A percentile compares a stretch with the other conserved stretches of the same genome.
Evolutionary conservation across 2,888 invertebrate genomes (phyloP).

Genomic region (Ceratothoa steindachneri): DNA sequence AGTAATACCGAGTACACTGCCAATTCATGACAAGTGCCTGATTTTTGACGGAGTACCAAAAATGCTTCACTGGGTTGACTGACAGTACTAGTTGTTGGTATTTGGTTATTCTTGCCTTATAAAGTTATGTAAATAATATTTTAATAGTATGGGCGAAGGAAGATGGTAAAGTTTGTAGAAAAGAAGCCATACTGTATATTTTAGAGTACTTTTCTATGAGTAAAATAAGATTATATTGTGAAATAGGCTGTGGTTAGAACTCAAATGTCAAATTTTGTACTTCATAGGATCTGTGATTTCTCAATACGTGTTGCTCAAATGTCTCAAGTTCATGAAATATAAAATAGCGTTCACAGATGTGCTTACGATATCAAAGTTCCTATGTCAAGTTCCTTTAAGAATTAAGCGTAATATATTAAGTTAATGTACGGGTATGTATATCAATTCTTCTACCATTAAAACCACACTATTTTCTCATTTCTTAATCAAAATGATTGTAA

Average conservation of each 20-base stretch:
- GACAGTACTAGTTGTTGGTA: not conserved
- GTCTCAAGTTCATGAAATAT: not conserved
- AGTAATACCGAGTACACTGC: not conserved
- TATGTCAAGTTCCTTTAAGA: not conserved
- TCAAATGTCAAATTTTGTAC: not conserved
- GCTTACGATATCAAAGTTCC: not conserved
- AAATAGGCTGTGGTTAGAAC: not conserved
- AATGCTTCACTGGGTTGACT: not conserved
- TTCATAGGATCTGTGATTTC: not conserved
- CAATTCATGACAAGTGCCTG: not conserved
- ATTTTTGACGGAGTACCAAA: too few relatives aligned
- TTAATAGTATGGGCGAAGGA: not conserved
- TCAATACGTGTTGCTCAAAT: not conserved
- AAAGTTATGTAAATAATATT: not conserved
- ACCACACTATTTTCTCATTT: not conserved
- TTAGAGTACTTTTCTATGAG: not conserved
- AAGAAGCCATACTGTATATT: not conserved
- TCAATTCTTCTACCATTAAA: not conserved
- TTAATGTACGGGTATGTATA: not conserved
- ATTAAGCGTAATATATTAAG: not conserved
- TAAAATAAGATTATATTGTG: not conserved
- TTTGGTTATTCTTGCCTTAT: not conserved
- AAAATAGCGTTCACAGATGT: not conserved
- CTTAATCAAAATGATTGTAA: not conserved
- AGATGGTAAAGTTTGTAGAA: not conserved